Evolutionary conservation across 2,888 invertebrate species (phyloP), one percentile per base, ranked within the genome.

Genomic region (Hirtodrosophila trivittata): DNA sequence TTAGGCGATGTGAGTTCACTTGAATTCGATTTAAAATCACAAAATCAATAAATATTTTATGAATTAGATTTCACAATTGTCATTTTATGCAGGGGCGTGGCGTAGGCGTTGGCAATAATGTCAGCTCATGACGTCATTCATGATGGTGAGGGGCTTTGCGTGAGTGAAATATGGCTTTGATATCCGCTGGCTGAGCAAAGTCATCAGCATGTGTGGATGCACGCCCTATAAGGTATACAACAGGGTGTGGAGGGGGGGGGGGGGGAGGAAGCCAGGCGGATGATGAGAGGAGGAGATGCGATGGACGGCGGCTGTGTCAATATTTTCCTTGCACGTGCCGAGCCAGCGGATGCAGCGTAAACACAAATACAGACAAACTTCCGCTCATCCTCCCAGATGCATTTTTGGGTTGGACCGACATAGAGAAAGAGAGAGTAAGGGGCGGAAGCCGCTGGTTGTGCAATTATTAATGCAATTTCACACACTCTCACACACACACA

Each of bases 31-130:
- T 71, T 49, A 42, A 64, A 60, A 59, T 60, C 49, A 49, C 60
- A 56, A 59, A 33, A 46, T 42, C 33, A 39, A 32, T 49, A 80
- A 75, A 78, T 83, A 3, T 21, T 21, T 21, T 72, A 65, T 35
- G 50, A 77, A 80, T 80, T 80, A 80, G 77, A 83, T 62, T 57
- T 64, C 59, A 38, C 5, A 59, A 75, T 82, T 69, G 59, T 68
- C 42, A 30, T 14, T 38, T 39, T 33, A 10, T 2, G 35, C 41
- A 33, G 52, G 54, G 74, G 74, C 58, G 70, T 75, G 60, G 28
- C 50, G 13, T 45, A 7, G 7, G 30, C 14, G 39, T 39, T 8
- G 21, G 26, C 28, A 33, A 9, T 25, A 33, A 14, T 56, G 18
- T 47, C 56, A 55, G 28, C 65, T 66, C 66, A 73, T 12, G 50